A percentile compares a stretch with the other conserved stretches of the same genome.
phyloP scores from a whole-genome alignment of 1,140 invertebrate genomes.

The Thrips palmi region DNA sequence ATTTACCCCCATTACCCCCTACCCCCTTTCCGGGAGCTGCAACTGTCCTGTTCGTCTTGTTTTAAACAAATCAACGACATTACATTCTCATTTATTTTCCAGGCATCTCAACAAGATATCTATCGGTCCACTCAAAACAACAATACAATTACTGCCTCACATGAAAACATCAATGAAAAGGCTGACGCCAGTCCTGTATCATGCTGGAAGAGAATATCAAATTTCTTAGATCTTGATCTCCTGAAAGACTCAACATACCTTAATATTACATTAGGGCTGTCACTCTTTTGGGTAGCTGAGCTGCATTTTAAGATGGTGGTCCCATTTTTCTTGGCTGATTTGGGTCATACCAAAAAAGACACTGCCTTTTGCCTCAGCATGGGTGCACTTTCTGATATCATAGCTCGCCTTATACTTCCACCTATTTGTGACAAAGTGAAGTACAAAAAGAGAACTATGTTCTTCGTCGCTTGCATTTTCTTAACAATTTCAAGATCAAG shows the following conservation, averaged over 20 bases:
- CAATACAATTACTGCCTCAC: too few species aligned
- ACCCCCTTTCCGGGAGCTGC: too few species aligned
- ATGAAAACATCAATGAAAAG: slow-evolving; percentile 9
- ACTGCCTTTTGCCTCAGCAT: slow-evolving; percentile 49
- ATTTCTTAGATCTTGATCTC: slow-evolving; percentile 40
- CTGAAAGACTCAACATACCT: slow-evolving; percentile 43
- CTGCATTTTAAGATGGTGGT: slow-evolving; percentile 56
- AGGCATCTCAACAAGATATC: too few species aligned
- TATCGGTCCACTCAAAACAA: too few species aligned
- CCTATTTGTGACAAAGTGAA: slow-evolving; percentile 46
- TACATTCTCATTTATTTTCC: too few species aligned
- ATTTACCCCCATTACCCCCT: too few species aligned
- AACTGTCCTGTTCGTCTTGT: too few species aligned
- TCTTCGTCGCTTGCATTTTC: slow-evolving; percentile 43
- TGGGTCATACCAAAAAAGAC: slow-evolving; percentile 42
- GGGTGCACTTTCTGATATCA: slow-evolving; percentile 49
- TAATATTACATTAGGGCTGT: slow-evolving; percentile 46
- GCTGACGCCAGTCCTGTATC: slow-evolving; percentile 1
- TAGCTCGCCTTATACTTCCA: slow-evolving; percentile 45
- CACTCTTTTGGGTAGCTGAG: slow-evolving; percentile 51
- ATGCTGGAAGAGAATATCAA: slow-evolving; percentile 5
- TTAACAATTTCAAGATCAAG: slow-evolving; percentile 47
- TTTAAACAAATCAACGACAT: too few species aligned
- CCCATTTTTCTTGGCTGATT: slow-evolving; percentile 45
- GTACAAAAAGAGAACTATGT: slow-evolving; percentile 45